A percentile compares a stretch with the other conserved stretches of the same genome.
Evolutionary conservation across 2,888 invertebrate species (phyloP).

Genomic region (Chloromyia formosa): DNA sequence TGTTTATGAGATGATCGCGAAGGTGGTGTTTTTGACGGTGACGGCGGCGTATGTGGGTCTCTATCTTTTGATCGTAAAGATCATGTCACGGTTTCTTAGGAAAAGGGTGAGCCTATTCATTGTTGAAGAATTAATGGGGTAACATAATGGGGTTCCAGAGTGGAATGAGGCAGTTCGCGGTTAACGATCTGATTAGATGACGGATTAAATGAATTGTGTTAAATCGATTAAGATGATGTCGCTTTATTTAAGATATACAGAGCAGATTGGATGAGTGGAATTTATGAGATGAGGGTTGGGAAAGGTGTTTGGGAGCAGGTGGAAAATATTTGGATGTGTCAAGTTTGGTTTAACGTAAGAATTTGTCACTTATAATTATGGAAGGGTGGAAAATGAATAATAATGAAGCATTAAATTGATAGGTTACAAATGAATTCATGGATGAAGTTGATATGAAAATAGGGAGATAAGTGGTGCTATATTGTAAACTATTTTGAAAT

Average conservation of each 20-base stretch:
- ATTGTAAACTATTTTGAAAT: too few species aligned
- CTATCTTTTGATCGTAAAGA: constrained; percentile 33
- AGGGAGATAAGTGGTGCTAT: too few species aligned
- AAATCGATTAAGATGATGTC: constrained; percentile 49
- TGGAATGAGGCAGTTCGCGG: constrained; percentile 23
- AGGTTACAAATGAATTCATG: not conserved
- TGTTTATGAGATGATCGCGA: constrained; percentile 38
- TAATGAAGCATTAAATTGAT: constrained; percentile 12
- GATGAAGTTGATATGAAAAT: not conserved
- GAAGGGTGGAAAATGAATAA: not conserved
- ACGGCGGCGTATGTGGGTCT: constrained; percentile 31
- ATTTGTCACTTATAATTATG: constrained; percentile 46
- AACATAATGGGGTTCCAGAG: constrained; percentile 4
- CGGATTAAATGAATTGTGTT: constrained; percentile 47
- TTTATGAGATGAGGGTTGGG: constrained; percentile 5
- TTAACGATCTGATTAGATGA: constrained; percentile 39
- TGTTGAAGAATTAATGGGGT: constrained; percentile 12
- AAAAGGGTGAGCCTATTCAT: constrained; percentile 24
- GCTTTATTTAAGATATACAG: constrained; percentile 23
- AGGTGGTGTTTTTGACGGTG: constrained; percentile 25
- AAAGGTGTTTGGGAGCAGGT: constrained; percentile 44
- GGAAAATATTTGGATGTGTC: constrained; percentile 23
- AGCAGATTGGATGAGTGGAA: not conserved
- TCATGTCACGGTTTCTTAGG: constrained; percentile 8
- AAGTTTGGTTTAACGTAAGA: constrained; percentile 26